Conservation (phyloP, 2,888 invertebrate genomes). For the Globia sparganii region DNA sequence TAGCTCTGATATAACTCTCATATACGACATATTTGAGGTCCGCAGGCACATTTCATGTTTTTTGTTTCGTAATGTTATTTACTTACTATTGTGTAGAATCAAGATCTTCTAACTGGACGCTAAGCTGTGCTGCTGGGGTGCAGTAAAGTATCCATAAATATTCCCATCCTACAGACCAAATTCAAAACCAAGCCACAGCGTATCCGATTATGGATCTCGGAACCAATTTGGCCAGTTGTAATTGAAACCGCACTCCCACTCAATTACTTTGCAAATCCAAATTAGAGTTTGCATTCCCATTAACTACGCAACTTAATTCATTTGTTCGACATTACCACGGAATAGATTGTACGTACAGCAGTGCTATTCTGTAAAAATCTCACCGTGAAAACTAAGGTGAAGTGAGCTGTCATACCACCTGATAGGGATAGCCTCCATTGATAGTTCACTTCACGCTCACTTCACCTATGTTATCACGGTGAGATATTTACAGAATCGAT, state of each 20-base stretch:
- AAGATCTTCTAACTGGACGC: neutral
- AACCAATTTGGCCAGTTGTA: slow-evolving; percentile 17
- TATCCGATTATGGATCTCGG: neutral
- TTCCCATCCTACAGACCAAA: neutral
- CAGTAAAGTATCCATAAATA: neutral
- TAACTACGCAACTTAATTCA: slow-evolving; percentile 5
- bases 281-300: slow-evolving; percentile 31
- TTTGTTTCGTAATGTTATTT: too few species aligned
- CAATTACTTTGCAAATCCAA: slow-evolving; percentile 25
- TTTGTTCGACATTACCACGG: neutral
- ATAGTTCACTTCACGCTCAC: too few species aligned
- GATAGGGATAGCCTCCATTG: too few species aligned
- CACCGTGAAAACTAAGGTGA: too few species aligned
- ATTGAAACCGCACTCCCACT: slow-evolving; percentile 18
- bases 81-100: neutral
- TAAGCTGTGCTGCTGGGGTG: too few species aligned
- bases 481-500: too few species aligned
- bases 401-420: too few species aligned
- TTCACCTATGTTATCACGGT: too few species aligned
- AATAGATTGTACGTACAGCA: neutral
- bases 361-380: too few species aligned
- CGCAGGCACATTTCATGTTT: neutral
- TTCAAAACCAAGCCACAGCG: slow-evolving; percentile 4
- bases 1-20: slow-evolving; percentile 25
- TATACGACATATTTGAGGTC: slow-evolving; percentile 1